Percentiles rank a stretch among this genome's conserved stretches.
These are phyloP conservation scores for Apeira syringaria DNA, from an alignment of 2,888 invertebrate species.

Conservation along the genomic window DNA sequence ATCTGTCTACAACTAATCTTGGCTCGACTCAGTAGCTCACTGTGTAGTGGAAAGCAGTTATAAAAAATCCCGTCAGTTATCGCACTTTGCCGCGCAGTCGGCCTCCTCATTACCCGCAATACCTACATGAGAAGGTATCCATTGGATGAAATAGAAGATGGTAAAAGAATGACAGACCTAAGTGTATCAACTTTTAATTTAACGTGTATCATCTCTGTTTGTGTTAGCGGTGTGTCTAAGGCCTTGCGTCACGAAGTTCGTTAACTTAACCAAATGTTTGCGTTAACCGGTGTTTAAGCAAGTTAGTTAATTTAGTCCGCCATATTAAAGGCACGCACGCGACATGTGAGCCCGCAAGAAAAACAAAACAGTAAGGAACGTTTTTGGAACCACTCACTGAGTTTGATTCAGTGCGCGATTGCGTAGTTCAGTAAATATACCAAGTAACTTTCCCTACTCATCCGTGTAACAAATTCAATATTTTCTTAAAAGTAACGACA, in stretches of 20 bases:
- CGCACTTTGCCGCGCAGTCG: too few relatives aligned
- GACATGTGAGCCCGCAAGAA: slow-evolving; percentile 48
- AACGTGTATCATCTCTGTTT: slow-evolving; percentile 35
- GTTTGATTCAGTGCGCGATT: background rate
- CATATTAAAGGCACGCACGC: slow-evolving; percentile 65
- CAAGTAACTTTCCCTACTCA: too few relatives aligned
- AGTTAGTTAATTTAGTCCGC: slow-evolving; percentile 63
- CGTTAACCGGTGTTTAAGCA: slow-evolving; percentile 57
- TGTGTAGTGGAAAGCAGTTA: too few relatives aligned
- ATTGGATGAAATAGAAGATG: too few relatives aligned
- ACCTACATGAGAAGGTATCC: too few relatives aligned
- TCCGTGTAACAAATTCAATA: too few relatives aligned
- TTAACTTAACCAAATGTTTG: slow-evolving; percentile 58
- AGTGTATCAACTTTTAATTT: slow-evolving; percentile 36
- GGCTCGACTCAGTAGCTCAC: too few relatives aligned
- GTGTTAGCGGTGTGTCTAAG: slow-evolving; percentile 34
- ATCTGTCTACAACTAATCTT: too few relatives aligned
- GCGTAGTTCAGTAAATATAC: too few relatives aligned
- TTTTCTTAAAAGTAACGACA: too few relatives aligned
- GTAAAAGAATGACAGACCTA: slow-evolving; percentile 10
- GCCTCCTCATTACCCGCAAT: too few relatives aligned
- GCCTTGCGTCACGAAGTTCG: slow-evolving; percentile 51
- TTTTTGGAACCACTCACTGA: background rate
- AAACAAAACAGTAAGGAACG: slow-evolving; percentile 40
- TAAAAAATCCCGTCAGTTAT: too few relatives aligned